Percentiles rank a stretch among this genome's conserved stretches.
These are phyloP conservation scores for Nibea albiflora DNA, from an alignment of 2,113 vertebrate species.

Conservation along the genomic window DNA sequence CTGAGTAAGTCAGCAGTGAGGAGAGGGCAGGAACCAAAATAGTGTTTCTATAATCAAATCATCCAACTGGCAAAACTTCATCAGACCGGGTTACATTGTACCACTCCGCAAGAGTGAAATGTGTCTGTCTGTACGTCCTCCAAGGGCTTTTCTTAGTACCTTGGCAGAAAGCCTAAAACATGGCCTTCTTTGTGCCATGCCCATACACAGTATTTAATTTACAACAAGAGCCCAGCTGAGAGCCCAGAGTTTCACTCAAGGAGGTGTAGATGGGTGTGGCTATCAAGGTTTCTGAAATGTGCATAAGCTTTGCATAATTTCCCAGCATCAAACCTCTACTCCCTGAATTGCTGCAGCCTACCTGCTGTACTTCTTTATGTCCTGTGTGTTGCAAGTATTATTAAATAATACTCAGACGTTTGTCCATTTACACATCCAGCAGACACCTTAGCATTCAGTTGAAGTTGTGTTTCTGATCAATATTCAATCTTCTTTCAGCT, in stretches of 20 bases:
- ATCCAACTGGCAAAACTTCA: slow-evolving; percentile 12
- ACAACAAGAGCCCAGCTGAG: background rate
- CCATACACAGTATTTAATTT: slow-evolving; percentile 3
- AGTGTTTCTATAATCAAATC: slow-evolving; percentile 38
- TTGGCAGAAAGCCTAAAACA: slow-evolving; percentile 34
- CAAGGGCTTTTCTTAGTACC: slow-evolving; percentile 28
- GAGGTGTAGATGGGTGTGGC: background rate
- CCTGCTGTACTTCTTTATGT: background rate
- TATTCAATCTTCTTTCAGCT: background rate
- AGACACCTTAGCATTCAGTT: background rate
- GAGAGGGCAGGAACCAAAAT: slow-evolving; percentile 18
- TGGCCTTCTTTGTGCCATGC: slow-evolving; percentile 12
- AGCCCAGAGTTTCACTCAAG: slow-evolving; percentile 6
- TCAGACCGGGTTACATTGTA: slow-evolving; percentile 18
- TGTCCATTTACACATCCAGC: background rate
- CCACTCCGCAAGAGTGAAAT: background rate
- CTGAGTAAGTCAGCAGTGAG: background rate
- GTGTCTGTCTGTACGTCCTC: background rate
- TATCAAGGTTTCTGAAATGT: background rate
- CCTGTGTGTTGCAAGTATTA: background rate
- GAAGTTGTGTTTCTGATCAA: background rate
- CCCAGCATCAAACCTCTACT: background rate
- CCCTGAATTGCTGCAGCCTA: background rate
- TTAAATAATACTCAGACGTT: background rate
- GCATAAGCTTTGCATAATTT: background rate